Percentiles rank a stretch among this genome's conserved stretches.
These are phyloP conservation scores for Oryzaephilus surinamensis DNA, from an alignment of 1,140 invertebrate species.

Conservation along the genomic window DNA sequence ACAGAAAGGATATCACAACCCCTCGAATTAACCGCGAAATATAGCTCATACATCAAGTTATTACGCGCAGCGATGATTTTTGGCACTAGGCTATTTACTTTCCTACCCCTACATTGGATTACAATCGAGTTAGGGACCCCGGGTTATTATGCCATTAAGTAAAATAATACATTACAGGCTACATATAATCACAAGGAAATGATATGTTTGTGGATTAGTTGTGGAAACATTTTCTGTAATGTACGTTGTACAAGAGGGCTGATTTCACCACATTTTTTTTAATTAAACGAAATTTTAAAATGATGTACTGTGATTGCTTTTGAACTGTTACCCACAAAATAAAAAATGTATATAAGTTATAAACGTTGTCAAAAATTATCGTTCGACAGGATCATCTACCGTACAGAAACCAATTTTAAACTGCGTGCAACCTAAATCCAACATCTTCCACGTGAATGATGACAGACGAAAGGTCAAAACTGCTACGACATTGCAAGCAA, in stretches of 20 bases:
- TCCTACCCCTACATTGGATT: slow-evolving; percentile 18
- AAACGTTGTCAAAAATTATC: too few species aligned
- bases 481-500: slow-evolving; percentile 14
- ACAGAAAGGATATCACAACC: slow-evolving; percentile 15
- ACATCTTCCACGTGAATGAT: slow-evolving; percentile 18
- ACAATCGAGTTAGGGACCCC: slow-evolving; percentile 17
- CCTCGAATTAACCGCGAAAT: slow-evolving; percentile 27
- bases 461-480: slow-evolving; percentile 20
- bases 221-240: too few species aligned
- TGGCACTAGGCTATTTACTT: slow-evolving; percentile 29
- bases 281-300: too few species aligned
- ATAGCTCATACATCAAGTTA: slow-evolving; percentile 30
- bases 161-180: slow-evolving; percentile 10
- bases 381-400: too few species aligned
- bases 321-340: too few species aligned
- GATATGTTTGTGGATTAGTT: too few species aligned
- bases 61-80: slow-evolving; percentile 34
- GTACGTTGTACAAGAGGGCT: too few species aligned
- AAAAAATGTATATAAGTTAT: too few species aligned
- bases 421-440: slow-evolving; percentile 10
- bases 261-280: too few species aligned
- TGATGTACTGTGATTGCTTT: too few species aligned
- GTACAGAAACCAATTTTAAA: slow-evolving; percentile 13
- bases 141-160: slow-evolving; percentile 18
- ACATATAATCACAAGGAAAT: slow-evolving; percentile 10